phyloP scores from a whole-genome alignment of 2,888 invertebrate species.

The Oeneis ivallda region DNA sequence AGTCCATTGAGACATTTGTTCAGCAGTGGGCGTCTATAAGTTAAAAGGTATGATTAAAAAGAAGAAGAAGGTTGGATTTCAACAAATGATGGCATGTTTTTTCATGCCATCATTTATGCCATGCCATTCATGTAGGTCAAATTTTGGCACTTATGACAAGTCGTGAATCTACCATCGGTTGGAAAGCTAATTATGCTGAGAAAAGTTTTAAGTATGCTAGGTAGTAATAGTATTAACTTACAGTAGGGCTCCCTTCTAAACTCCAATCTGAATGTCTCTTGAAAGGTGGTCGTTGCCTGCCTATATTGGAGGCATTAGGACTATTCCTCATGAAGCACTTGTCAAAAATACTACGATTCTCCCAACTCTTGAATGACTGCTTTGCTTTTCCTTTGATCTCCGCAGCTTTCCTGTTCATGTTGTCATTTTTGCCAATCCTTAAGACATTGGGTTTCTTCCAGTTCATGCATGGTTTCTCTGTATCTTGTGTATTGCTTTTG shows the following conservation, averaged over 20 bases:
- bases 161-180: too few relatives aligned
- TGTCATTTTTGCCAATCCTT: not conserved
- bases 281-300: slow-evolving; percentile 1
- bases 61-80: too few relatives aligned
- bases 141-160: too few relatives aligned
- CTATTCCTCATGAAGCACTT: not conserved
- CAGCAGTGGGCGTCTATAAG: too few relatives aligned
- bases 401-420: not conserved
- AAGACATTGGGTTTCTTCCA: not conserved
- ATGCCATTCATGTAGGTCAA: too few relatives aligned
- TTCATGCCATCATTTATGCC: too few relatives aligned
- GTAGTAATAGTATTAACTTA: slow-evolving; percentile 14
- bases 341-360: slow-evolving; percentile 9
- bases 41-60: too few relatives aligned
- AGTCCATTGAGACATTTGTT: too few relatives aligned
- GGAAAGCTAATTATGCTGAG: too few relatives aligned
- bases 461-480: not conserved
- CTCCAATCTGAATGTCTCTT: slow-evolving; percentile 25
- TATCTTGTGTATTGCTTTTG: not conserved
- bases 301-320: not conserved
- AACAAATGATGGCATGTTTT: too few relatives aligned
- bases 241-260: slow-evolving; percentile 17
- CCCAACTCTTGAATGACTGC: not conserved
- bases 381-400: not conserved
- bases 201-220: too few relatives aligned